phyloP scores from a whole-genome alignment of 23 tunicate species.

The Trididemnum clinides region DNA sequence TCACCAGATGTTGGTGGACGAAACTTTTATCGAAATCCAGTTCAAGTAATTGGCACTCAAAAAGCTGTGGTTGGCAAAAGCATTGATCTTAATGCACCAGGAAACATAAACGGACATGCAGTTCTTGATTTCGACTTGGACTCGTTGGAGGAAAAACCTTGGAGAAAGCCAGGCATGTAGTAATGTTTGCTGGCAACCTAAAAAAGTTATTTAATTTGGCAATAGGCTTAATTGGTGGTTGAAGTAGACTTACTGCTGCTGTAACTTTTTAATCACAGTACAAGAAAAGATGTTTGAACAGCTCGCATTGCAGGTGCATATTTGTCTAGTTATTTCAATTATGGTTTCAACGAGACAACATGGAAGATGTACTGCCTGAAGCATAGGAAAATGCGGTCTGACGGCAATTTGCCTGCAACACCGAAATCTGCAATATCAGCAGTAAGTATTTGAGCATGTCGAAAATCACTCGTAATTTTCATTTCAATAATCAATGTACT shows the following conservation, averaged over 20 bases:
- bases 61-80: slow-evolving; percentile 83
- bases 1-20: slow-evolving; percentile 29
- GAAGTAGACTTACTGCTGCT: too few species aligned
- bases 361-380: slow-evolving; percentile 94
- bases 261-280: not conserved
- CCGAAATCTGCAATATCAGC: slow-evolving; percentile 4
- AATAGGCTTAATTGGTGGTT: too few species aligned
- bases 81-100: slow-evolving; percentile 77
- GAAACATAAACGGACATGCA: slow-evolving; percentile 94
- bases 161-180: slow-evolving; percentile 78
- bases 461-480: too few species aligned
- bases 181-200: not conserved
- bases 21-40: slow-evolving; percentile 81
- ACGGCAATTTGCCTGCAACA: not conserved
- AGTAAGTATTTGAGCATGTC: too few species aligned
- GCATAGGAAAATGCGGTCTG: slow-evolving; percentile 59
- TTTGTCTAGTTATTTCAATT: slow-evolving; percentile 89
- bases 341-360: slow-evolving; percentile 92
- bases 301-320: slow-evolving; percentile 65
- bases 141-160: slow-evolving; percentile 85
- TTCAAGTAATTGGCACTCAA: slow-evolving; percentile 67
- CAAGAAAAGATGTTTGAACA: too few species aligned
- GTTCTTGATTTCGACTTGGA: slow-evolving; percentile 86
- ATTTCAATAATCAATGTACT: too few species aligned
- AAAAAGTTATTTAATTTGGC: not conserved